Conservation (phyloP, 1,140 invertebrate genomes). For the Drosophila seguyi region DNA sequence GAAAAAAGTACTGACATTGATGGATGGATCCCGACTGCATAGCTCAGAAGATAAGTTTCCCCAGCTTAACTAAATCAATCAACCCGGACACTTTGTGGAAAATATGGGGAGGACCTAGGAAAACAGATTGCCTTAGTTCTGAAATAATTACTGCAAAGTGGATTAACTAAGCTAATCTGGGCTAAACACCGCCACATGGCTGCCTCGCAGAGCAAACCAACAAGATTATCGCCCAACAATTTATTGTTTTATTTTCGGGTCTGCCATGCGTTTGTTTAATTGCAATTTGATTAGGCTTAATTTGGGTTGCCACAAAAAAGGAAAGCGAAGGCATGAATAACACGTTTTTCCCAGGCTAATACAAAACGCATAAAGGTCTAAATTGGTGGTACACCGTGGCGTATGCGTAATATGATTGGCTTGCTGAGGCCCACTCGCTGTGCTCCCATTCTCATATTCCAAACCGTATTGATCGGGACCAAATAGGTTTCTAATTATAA, state of each 20-base stretch:
- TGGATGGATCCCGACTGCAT: conserved; percentile 27
- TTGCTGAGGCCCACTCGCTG: background rate
- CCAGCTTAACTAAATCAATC: conserved; percentile 28
- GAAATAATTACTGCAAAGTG: conserved; percentile 45
- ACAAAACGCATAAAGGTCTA: background rate
- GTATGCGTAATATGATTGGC: conserved; percentile 51
- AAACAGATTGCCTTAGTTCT: conserved; percentile 33
- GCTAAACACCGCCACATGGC: conserved; percentile 24
- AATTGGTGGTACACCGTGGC: conserved; percentile 22
- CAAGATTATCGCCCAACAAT: conserved; percentile 17
- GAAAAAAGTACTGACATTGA: conserved; percentile 40
- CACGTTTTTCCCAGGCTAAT: conserved; percentile 3
- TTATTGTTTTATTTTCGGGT: conserved; percentile 21
- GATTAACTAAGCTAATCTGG: conserved; percentile 40
- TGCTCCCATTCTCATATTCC: background rate
- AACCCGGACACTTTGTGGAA: conserved; percentile 31
- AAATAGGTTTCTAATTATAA: conserved; percentile 32
- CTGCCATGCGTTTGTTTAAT: conserved; percentile 12
- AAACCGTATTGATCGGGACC: conserved; percentile 18
- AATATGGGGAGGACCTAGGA: background rate
- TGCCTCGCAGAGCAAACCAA: conserved; percentile 3
- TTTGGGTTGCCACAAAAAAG: background rate
- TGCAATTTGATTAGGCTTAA: conserved; percentile 29
- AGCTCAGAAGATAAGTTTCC: conserved; percentile 28
- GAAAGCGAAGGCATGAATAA: conserved; percentile 16